Base-by-base conservation (phyloP, 2,113 vertebrate species). In the Panurus biarmicus region DNA sequence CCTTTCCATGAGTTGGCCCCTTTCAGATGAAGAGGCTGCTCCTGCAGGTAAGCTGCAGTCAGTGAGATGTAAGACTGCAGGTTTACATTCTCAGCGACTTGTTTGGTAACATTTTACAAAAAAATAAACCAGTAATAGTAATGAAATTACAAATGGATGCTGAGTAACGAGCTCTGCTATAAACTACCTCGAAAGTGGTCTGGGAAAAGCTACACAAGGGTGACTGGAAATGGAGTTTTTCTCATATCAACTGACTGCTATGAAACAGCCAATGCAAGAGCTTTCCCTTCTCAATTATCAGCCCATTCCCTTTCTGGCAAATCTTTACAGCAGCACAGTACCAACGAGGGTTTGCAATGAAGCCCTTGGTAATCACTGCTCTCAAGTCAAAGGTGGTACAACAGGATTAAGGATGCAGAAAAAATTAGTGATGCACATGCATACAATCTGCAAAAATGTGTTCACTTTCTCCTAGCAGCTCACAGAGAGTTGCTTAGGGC, bases 291-390 rank as follows among this genome's bases (percentile, higher is more conserved):
- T 81, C 90, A 93, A 92, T 92, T 88, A 85, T 28, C 60, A 89
- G 54, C 51, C 87, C 54, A 25, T 26, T 90, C 40, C 72, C 61
- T 81, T 91, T 91, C 90, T 91, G 92, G 86, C 58, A 95, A 93
- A 95, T 35, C 35, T 50, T 85, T 72, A 48, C 42, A 94, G 62
- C 26, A 64, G 48, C 77, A 81, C 47, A 21, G 10, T 10, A 81
- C 70, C 51, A 83, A n/a, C 0, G 1, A 42, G 81, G 29, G 53
- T 76, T 75, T 82, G 13, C 89, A 96, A 93, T 58, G 67, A 97
- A 96, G 48, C 35, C 40, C 47, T 38, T 79, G 79, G 76, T 71
- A 96, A 97, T 97, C 90, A 85, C 48, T 94, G 28, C 36, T 45
- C 73, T 62, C 82, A 62, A 81, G 42, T 94, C 79, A 96, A 95